phyloP scores from a whole-genome alignment of 2,797 vertebrate genomes.

The Acipenser ruthenus region DNA sequence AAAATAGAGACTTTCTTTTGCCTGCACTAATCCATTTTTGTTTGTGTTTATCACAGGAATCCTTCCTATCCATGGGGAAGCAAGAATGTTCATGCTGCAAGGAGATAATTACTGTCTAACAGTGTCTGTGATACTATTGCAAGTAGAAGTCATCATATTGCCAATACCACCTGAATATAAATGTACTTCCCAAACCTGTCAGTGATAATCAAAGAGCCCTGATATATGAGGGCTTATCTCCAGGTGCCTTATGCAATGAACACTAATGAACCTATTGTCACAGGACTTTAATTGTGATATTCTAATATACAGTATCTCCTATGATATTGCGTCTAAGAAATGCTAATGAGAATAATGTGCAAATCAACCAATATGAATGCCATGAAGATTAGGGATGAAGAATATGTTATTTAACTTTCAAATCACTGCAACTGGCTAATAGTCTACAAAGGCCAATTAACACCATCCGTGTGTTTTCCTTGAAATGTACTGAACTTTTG shows the following conservation, averaged over 20 bases:
- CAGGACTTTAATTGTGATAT: background rate
- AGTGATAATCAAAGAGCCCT: background rate
- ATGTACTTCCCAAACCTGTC: background rate
- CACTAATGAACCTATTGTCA: background rate
- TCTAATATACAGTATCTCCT: background rate
- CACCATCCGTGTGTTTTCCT: no score
- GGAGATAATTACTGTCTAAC: slow-evolving; percentile 31
- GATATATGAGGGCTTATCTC: background rate
- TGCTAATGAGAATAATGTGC: background rate
- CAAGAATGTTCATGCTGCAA: slow-evolving; percentile 37
- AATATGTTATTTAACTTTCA: background rate
- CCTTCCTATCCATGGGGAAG: slow-evolving; percentile 32
- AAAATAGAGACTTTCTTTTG: no score
- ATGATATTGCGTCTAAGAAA: background rate
- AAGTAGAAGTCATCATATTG: slow-evolving; percentile 24
- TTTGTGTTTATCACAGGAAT: slow-evolving; percentile 31
- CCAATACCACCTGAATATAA: slow-evolving; percentile 19
- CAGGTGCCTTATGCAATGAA: background rate
- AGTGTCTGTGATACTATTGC: slow-evolving; percentile 21
- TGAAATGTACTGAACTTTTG: background rate
- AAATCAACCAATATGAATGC: background rate
- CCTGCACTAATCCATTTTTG: slow-evolving; percentile 5
- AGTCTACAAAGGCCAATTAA: no score
- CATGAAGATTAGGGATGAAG: background rate
- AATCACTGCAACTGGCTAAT: background rate